These are phyloP conservation scores for Chalcosyrphus nemorum DNA, from an alignment of 2,888 invertebrate species.

Conservation along the genomic window DNA sequence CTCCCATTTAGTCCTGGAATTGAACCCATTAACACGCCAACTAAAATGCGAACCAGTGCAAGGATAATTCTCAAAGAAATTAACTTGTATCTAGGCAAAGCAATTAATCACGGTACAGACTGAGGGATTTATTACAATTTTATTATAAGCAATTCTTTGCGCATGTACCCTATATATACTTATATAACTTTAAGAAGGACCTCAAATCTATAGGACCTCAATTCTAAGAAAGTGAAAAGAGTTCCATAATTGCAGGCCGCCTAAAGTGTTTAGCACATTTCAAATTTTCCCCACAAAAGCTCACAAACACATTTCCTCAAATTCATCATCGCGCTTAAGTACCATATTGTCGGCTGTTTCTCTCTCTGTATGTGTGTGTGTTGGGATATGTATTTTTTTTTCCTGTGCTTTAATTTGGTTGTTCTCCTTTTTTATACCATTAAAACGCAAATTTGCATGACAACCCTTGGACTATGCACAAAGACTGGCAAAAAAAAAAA, in stretches of 20 bases:
- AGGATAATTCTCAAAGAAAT: constrained; percentile 59
- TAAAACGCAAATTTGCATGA: constrained; percentile 72
- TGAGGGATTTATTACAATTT: constrained; percentile 48
- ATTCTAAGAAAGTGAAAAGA: constrained; percentile 16
- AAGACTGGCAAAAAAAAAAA: neutral
- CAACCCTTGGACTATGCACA: constrained; percentile 60
- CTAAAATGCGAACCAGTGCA: constrained; percentile 41
- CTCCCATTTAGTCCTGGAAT: constrained; percentile 43
- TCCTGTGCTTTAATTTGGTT: constrained; percentile 30
- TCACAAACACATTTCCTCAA: constrained; percentile 67
- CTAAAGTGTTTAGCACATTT: constrained; percentile 72
- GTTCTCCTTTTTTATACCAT: constrained; percentile 47
- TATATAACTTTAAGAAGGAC: too few relatives aligned
- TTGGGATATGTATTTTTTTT: neutral
- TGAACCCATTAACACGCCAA: constrained; percentile 71
- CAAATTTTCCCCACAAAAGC: constrained; percentile 60
- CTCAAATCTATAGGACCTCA: too few relatives aligned
- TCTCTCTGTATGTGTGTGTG: too few relatives aligned
- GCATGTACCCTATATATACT: neutral
- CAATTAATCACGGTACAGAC: constrained; percentile 64
- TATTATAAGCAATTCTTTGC: constrained; percentile 36
- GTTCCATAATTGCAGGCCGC: constrained; percentile 64
- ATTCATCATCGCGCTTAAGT: constrained; percentile 71
- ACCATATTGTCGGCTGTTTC: constrained; percentile 45
- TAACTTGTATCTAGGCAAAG: constrained; percentile 68